Conservation (phyloP, 2,113 vertebrate genomes). For the Crotalus helleri region DNA sequence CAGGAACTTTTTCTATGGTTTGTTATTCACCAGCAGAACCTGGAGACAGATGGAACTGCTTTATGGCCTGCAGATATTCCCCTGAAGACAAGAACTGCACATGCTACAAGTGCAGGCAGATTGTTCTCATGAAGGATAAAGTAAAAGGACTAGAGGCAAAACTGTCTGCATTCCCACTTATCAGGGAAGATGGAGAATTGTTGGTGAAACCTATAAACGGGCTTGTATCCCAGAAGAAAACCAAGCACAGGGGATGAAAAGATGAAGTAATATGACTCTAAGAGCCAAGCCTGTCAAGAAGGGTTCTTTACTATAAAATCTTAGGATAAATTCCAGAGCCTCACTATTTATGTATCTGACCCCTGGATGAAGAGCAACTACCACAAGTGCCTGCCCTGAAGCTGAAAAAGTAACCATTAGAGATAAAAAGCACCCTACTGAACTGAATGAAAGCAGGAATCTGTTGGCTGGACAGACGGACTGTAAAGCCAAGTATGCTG, state of each 20-base stretch:
- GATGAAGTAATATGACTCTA: neutral
- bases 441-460: neutral
- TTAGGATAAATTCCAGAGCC: neutral
- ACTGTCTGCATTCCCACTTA: neutral
- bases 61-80: neutral
- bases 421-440: neutral
- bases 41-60: neutral
- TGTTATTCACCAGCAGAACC: neutral
- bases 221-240: neutral
- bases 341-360: neutral
- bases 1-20: neutral
- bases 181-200: neutral
- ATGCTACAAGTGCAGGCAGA: neutral
- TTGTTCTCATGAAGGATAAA: neutral
- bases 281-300: neutral
- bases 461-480: neutral
- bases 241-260: neutral
- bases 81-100: neutral
- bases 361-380: neutral
- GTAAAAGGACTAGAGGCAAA: neutral
- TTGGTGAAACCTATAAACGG: neutral
- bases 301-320: neutral
- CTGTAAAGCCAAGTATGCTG: neutral
- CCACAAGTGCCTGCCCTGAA: neutral
- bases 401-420: neutral